phyloP scores from a whole-genome alignment of 2,113 vertebrate genomes.

The Lampris incognitus region DNA sequence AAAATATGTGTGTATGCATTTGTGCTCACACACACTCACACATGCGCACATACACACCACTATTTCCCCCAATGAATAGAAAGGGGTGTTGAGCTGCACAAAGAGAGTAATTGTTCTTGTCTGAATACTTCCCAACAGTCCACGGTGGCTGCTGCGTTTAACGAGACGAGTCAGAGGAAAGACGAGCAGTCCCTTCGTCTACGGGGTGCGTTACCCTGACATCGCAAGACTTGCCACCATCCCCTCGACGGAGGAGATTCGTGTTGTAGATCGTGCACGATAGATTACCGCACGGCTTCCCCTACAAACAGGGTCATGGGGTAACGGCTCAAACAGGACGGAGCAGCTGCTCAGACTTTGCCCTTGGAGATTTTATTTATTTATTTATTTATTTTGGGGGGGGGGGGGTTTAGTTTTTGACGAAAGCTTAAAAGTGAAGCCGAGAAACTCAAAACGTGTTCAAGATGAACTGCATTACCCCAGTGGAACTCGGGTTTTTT shows the following conservation, averaged over 20 bases:
- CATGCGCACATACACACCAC: neutral
- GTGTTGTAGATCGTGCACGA: slow-evolving; percentile 4
- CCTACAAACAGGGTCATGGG: neutral
- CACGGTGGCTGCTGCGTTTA: slow-evolving; percentile 49
- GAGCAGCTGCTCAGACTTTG: slow-evolving; percentile 34
- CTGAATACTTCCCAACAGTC: slow-evolving; percentile 59
- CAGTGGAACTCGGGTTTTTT: slow-evolving; percentile 26
- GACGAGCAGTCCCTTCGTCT: slow-evolving; percentile 47
- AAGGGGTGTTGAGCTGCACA: slow-evolving; percentile 63
- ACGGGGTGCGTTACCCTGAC: slow-evolving; percentile 22
- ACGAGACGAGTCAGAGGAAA: slow-evolving; percentile 34
- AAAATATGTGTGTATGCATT: neutral
- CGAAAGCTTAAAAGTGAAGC: neutral
- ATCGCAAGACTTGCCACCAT: slow-evolving; percentile 24
- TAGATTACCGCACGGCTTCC: neutral
- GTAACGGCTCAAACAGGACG: neutral
- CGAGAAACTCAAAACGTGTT: slow-evolving; percentile 20
- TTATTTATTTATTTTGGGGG: too few relatives aligned
- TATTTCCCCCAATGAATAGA: slow-evolving; percentile 64
- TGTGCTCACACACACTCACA: too few relatives aligned
- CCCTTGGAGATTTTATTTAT: slow-evolving; percentile 8
- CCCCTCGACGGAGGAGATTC: slow-evolving; percentile 1
- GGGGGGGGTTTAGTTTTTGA: slow-evolving; percentile 7
- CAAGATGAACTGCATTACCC: slow-evolving; percentile 41
- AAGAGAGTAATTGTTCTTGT: slow-evolving; percentile 74